Conservation (phyloP, 2,113 vertebrate genomes). For the Oplegnathus fasciatus region DNA sequence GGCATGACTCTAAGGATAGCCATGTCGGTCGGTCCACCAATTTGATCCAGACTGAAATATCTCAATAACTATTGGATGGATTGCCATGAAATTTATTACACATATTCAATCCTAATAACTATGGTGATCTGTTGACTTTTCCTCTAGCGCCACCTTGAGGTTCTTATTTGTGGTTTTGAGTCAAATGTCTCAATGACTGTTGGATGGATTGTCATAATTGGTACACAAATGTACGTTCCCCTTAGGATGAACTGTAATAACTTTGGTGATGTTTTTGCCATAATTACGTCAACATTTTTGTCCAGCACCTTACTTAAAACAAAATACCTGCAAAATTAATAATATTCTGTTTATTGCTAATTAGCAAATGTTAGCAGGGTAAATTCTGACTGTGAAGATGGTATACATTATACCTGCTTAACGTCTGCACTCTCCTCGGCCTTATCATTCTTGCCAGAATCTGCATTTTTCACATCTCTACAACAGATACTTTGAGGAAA, state of each 20-base stretch:
- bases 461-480: conserved; percentile 2
- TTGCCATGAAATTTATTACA: background rate
- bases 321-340: background rate
- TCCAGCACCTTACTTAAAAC: background rate
- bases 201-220: too few species aligned
- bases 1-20: background rate
- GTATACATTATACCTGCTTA: background rate
- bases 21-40: background rate
- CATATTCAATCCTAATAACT: too few species aligned
- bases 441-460: conserved; percentile 5
- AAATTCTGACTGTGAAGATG: background rate
- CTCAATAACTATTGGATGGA: background rate
- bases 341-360: background rate
- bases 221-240: too few species aligned
- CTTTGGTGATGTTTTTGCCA: background rate
- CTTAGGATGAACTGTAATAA: background rate
- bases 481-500: background rate
- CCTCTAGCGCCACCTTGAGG: too few species aligned
- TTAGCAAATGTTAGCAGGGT: background rate
- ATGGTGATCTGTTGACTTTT: too few species aligned
- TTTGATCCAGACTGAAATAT: background rate
- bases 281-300: background rate
- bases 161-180: too few species aligned
- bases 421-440: background rate
- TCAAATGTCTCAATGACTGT: too few species aligned